These are phyloP conservation scores for Cervus canadensis DNA, from an alignment of 2,113 vertebrate species.

Conservation along the genomic window DNA sequence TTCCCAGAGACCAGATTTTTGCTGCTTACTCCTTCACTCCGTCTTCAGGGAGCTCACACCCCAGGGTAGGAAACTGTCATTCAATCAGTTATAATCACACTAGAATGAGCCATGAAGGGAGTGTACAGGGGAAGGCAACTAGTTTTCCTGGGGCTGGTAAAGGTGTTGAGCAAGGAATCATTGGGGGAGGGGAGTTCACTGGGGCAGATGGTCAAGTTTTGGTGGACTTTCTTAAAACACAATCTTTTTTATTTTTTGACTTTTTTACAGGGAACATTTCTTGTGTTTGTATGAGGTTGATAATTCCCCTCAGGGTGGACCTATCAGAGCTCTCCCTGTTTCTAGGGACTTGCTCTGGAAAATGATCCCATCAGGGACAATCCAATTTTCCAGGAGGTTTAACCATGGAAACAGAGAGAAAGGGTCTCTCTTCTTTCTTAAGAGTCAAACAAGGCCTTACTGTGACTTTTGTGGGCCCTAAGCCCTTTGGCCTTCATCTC, in stretches of 20 bases:
- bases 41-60: neutral
- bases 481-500: neutral
- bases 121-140: neutral
- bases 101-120: no score
- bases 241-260: neutral
- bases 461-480: neutral
- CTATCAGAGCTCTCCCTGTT: neutral
- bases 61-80: neutral
- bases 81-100: neutral
- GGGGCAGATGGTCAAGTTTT: neutral
- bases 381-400: neutral
- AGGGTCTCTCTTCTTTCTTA: neutral
- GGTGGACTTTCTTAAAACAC: neutral
- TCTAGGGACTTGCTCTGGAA: neutral
- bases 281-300: neutral
- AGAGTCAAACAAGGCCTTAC: neutral
- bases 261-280: neutral
- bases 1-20: neutral
- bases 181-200: rapidly evolving
- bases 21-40: neutral
- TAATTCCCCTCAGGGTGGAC: neutral
- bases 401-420: neutral
- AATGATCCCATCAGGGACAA: neutral
- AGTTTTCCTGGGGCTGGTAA: neutral
- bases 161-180: neutral